Conservation (phyloP, 2,888 invertebrate species). For the Oeneis ivallda region DNA sequence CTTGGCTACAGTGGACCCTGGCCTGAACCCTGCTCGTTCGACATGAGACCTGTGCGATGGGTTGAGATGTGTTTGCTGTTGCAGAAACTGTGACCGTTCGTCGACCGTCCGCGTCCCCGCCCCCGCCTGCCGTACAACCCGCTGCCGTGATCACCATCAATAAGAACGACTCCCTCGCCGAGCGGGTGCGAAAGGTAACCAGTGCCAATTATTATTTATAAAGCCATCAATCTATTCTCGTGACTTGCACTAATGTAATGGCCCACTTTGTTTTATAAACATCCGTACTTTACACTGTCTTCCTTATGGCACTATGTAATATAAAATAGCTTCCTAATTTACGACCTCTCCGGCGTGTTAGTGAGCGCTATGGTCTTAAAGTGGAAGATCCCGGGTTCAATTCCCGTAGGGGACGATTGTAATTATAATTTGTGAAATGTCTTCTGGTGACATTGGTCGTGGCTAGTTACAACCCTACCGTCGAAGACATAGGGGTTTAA, state of each 20-base stretch:
- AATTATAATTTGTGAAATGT: no score
- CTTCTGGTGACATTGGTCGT: no score
- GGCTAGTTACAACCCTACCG: no score
- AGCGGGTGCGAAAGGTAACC: slow-evolving; percentile 85
- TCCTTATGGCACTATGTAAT: neutral
- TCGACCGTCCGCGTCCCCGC: slow-evolving; percentile 76
- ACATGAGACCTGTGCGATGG: no score
- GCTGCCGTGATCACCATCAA: slow-evolving; percentile 82
- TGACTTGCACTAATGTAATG: slow-evolving; percentile 12
- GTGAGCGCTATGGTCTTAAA: no score
- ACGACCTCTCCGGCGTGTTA: no score
- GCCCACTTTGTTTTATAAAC: slow-evolving; percentile 11
- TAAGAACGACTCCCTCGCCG: slow-evolving; percentile 86
- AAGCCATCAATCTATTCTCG: slow-evolving; percentile 11
- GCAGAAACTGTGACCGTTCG: slow-evolving; percentile 73
- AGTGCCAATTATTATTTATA: slow-evolving; percentile 24
- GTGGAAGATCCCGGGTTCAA: no score
- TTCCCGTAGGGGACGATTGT: no score
- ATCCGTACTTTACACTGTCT: neutral
- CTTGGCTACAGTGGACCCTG: no score
- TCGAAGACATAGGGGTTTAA: no score
- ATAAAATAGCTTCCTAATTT: no score
- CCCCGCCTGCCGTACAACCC: slow-evolving; percentile 56
- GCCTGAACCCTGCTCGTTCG: no score
- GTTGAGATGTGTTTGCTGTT: neutral